Percentiles rank a stretch among this genome's conserved stretches.
These are phyloP conservation scores for Amblyornis subalaris DNA, from an alignment of 2,113 vertebrate genomes.

Conservation along the genomic window DNA sequence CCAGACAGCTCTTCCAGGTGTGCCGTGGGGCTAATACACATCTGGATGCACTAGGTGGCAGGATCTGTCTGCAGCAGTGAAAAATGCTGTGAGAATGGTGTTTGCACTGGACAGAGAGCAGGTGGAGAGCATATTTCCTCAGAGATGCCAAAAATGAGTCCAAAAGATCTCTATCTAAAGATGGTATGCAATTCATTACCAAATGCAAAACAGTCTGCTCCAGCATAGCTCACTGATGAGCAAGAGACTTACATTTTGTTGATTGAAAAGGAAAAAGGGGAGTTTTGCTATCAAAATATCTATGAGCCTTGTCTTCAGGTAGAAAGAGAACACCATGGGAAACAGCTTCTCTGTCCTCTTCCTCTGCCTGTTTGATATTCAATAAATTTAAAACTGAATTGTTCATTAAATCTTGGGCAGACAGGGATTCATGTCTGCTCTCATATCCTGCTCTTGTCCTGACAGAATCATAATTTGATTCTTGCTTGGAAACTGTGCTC, in stretches of 20 bases:
- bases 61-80: background rate
- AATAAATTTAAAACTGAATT: background rate
- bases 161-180: constrained; percentile 49
- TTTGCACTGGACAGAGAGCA: constrained; percentile 12
- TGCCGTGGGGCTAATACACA: background rate
- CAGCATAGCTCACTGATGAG: constrained; percentile 6
- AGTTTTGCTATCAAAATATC: background rate
- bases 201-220: constrained; percentile 43
- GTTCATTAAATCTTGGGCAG: background rate
- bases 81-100: background rate
- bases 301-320: background rate
- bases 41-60: constrained; percentile 61
- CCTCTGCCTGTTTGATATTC: background rate
- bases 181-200: constrained; percentile 52
- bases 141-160: background rate
- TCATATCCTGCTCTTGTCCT: background rate
- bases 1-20: background rate
- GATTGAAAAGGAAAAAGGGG: background rate
- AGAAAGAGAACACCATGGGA: background rate
- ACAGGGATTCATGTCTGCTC: background rate
- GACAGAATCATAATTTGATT: background rate
- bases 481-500: background rate
- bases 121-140: constrained; percentile 40
- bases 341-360: background rate
- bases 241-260: background rate